Conservation (phyloP, 2,113 vertebrate species). For the Tyto alba region DNA sequence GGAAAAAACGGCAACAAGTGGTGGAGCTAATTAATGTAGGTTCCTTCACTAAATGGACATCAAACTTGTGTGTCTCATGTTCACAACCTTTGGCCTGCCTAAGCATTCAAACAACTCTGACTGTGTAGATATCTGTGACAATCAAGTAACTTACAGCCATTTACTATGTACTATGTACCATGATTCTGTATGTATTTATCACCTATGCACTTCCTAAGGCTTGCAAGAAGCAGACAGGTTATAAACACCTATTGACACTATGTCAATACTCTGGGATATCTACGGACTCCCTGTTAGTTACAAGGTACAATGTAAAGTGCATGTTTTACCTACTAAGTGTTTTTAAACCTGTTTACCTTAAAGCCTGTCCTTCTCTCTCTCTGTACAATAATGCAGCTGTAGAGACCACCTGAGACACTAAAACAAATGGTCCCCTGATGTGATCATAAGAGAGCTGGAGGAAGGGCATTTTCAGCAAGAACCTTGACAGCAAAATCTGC, state of each 20-base stretch:
- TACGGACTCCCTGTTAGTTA: background rate
- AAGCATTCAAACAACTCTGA: background rate
- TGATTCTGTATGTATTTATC: background rate
- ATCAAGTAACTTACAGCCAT: background rate
- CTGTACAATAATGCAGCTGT: background rate
- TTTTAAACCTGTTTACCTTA: background rate
- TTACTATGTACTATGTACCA: background rate
- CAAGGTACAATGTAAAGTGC: background rate
- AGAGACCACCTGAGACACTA: background rate
- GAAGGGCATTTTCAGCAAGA: constrained; percentile 14
- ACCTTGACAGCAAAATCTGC: background rate
- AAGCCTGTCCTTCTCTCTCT: background rate
- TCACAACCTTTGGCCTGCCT: background rate
- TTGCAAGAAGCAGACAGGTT: background rate
- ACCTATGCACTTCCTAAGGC: background rate
- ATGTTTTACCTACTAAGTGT: background rate
- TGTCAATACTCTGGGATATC: background rate
- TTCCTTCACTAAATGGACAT: background rate
- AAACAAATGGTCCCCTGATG: background rate
- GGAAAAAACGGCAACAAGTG: constrained; percentile 22
- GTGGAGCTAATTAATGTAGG: background rate
- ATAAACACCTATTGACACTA: background rate
- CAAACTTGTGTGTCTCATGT: background rate
- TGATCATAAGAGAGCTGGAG: background rate
- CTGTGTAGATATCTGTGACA: background rate